A percentile compares a stretch with the other conserved stretches of the same genome.
Evolutionary conservation across 1,140 invertebrate genomes (phyloP).

Genomic region (Temnothorax curvispinosus): DNA sequence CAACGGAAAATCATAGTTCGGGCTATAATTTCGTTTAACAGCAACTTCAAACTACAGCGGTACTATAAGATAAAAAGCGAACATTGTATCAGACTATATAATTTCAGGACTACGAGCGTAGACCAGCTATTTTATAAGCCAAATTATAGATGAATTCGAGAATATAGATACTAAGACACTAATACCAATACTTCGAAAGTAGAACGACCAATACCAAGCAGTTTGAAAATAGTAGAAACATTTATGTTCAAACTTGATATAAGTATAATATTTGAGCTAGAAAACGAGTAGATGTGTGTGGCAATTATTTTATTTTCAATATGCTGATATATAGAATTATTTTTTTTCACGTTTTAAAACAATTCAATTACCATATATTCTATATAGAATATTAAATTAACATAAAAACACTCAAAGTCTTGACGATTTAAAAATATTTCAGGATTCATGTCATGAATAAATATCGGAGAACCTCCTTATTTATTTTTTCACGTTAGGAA

Average conservation of each 20-base stretch:
- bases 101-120: slow-evolving; percentile 25
- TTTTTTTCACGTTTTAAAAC: not conserved
- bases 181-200: slow-evolving; percentile 5
- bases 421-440: not conserved
- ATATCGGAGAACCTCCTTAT: not conserved
- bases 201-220: not conserved
- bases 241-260: not conserved
- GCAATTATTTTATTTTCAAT: not conserved
- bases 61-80: slow-evolving; percentile 47
- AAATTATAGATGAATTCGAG: slow-evolving; percentile 39
- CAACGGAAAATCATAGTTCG: not conserved
- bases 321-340: not conserved
- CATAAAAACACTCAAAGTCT: not conserved
- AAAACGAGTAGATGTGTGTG: not conserved
- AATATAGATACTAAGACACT: not conserved
- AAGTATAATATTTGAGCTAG: not conserved
- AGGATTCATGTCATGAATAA: not conserved
- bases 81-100: slow-evolving; percentile 17
- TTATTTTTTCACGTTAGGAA: not conserved
- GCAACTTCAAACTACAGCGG: slow-evolving; percentile 1
- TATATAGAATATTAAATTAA: not conserved
- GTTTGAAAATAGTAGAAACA: not conserved
- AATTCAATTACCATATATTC: not conserved
- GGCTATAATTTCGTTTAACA: slow-evolving; percentile 30
- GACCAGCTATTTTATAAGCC: not conserved